Evolutionary conservation across 2,888 invertebrate species (phyloP).

Genomic region (Polyploca ridens): DNA sequence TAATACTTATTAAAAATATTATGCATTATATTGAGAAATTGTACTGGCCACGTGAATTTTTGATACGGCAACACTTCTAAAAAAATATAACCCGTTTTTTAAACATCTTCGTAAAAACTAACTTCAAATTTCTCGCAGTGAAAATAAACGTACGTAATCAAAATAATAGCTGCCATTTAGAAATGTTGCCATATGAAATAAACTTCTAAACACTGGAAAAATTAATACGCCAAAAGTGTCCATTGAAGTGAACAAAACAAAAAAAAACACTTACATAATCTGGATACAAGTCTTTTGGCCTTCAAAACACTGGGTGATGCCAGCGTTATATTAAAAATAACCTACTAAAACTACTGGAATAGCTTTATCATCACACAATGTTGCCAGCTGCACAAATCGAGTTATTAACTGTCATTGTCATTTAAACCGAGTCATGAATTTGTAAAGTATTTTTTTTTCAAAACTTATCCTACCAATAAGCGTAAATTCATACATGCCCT

Average conservation of each 20-base stretch:
- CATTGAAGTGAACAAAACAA: background rate
- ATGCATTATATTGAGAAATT: conserved; percentile 3
- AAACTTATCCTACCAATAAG: background rate
- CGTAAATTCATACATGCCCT: background rate
- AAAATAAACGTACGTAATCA: no score
- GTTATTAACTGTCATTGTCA: conserved; percentile 24
- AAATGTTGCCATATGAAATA: background rate
- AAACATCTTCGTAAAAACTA: background rate
- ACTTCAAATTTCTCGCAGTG: background rate
- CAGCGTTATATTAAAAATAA: conserved; percentile 26
- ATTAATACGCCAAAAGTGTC: background rate
- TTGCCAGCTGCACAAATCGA: conserved; percentile 10
- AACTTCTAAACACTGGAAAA: background rate
- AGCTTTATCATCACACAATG: conserved; percentile 9
- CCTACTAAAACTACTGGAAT: conserved; percentile 26
- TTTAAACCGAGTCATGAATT: background rate
- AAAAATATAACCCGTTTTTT: background rate
- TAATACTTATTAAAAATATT: conserved; percentile 2
- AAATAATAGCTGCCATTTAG: no score
- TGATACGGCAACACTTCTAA: background rate
- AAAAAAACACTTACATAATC: background rate
- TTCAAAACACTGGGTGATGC: conserved; percentile 32
- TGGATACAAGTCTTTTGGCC: conserved; percentile 5
- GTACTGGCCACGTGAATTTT: background rate
- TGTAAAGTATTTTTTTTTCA: background rate